Conservation (phyloP, 2,797 vertebrate genomes). For the Microtus agrestis region DNA sequence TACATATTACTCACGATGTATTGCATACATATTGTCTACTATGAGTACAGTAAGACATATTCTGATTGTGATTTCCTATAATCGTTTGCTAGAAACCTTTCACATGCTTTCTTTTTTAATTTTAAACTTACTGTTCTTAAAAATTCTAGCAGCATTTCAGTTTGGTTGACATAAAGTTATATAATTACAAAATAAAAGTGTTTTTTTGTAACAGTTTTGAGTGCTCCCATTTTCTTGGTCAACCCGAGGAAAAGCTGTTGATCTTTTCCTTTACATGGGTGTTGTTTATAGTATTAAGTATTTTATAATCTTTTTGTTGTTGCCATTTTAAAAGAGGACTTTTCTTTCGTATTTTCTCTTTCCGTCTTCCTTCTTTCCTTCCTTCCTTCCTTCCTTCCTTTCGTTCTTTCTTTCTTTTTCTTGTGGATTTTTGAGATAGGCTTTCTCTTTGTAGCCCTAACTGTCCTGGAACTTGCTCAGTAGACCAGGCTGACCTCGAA, state of each 20-base stretch:
- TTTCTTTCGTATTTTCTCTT: constrained; percentile 10
- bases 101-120: background rate
- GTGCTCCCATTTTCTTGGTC: background rate
- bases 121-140: constrained; percentile 47
- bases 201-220: background rate
- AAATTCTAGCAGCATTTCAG: constrained; percentile 12
- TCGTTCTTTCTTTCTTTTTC: no score
- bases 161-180: background rate
- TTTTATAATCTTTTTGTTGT: background rate
- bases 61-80: background rate
- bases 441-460: no score
- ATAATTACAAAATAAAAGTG: constrained; percentile 10
- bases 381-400: no score
- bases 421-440: no score
- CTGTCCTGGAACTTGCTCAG: no score
- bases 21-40: background rate
- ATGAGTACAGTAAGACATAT: background rate
- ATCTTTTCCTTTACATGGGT: background rate
- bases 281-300: background rate
- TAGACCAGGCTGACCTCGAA: no score
- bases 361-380: no score
- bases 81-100: constrained; percentile 2
- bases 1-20: background rate
- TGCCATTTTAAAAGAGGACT: background rate
- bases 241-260: background rate